Evolutionary conservation across 2,888 invertebrate genomes (phyloP), one percentile per base, ranked within the genome.

Genomic region (Isoperla grammatica): DNA sequence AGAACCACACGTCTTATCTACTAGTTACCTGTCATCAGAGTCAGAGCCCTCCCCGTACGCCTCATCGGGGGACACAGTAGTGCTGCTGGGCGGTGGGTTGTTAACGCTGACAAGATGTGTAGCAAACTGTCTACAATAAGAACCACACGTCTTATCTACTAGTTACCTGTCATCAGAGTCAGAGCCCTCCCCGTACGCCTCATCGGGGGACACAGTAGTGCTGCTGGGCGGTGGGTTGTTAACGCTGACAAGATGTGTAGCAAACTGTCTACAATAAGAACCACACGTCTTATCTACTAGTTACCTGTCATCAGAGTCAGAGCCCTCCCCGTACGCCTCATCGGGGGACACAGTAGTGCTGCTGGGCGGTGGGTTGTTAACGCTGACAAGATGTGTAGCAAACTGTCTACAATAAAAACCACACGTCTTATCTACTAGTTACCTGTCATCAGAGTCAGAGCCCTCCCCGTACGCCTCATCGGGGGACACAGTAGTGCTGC

Each of bases 381-480:
- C 84, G 69, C 91, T 92, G n/a, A n/a, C n/a, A n/a, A n/a, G n/a
- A n/a, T n/a, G n/a, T n/a, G n/a, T n/a, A n/a, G n/a, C n/a, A n/a
- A n/a, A n/a, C n/a, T n/a, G n/a, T n/a, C n/a, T n/a, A n/a, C n/a
- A n/a, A n/a, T n/a, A n/a, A n/a, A n/a, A n/a, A n/a, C n/a, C n/a
- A n/a, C n/a, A n/a, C n/a, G n/a, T n/a, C n/a, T n/a, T n/a, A n/a
- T n/a, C n/a, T n/a, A n/a, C n/a, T n/a, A n/a, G n/a, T 59, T 65
- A 78, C 79, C 77, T 77, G 65, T 82, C 81, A 67, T 81, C 81
- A 63, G 69, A 68, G 54, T 68, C 69, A 5, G 68, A 68, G 29
- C 69, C 68, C 5, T 69, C 70, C 17, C 62, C 81, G 67, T 79
- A 79, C n/a, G 80, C 80, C 65, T 80, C 81, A 71, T 81, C 81